These are phyloP conservation scores for Tylochromis polylepis DNA, from an alignment of 2,113 vertebrate species.

Conservation along the genomic window DNA sequence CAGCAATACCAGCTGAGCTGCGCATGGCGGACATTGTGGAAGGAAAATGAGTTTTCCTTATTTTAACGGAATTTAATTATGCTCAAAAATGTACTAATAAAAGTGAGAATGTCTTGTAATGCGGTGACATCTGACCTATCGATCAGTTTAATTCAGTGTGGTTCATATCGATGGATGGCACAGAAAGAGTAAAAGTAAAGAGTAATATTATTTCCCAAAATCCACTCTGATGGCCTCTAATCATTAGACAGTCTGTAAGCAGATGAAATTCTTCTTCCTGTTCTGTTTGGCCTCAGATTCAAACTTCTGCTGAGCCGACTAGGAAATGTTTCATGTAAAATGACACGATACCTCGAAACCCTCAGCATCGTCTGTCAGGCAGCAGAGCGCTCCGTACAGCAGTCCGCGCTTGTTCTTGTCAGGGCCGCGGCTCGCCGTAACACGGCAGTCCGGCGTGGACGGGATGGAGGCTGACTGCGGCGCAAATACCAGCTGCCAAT, in stretches of 20 bases:
- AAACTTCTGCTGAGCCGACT: neutral
- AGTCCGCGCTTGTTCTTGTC: neutral
- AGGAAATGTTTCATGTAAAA: neutral
- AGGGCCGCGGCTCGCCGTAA: neutral
- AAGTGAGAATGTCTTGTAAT: too few relatives aligned
- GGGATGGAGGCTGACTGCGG: neutral
- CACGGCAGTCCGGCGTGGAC: neutral
- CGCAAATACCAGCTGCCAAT: constrained; percentile 15
- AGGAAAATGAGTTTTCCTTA: too few relatives aligned
- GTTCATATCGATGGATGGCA: neutral
- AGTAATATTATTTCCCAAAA: neutral
- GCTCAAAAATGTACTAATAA: too few relatives aligned
- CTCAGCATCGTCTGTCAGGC: neutral
- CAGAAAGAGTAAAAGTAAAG: too few relatives aligned
- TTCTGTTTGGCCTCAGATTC: neutral
- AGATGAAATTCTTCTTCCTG: neutral
- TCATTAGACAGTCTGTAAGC: neutral
- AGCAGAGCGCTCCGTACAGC: neutral
- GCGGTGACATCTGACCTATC: too few relatives aligned
- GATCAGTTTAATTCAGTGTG: too few relatives aligned
- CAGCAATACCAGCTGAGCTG: neutral
- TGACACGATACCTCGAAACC: neutral
- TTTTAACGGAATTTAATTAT: too few relatives aligned
- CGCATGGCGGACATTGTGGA: neutral
- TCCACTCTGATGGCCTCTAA: neutral